Base-by-base conservation (phyloP, 1,140 invertebrate species). In the Gonatopus flavifemur region DNA sequence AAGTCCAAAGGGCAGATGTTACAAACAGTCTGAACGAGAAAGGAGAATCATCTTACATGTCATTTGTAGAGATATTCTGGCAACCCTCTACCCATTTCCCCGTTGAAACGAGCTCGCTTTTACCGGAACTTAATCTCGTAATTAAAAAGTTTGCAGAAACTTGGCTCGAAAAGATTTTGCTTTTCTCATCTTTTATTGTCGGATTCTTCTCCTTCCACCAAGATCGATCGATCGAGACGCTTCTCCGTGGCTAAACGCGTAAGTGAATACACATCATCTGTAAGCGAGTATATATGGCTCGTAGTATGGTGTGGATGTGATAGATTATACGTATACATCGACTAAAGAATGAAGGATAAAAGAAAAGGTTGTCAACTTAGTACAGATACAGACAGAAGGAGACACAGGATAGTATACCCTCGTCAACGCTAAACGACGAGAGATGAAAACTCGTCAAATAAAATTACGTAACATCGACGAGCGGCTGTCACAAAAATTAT, bases 401-500 rank as follows among this genome's bases (percentile, higher is more conserved):
- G 42, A 45, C 35, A 47, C 31, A 57, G 40, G 30, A 7, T 28
- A 24, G n/a, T 22, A 28, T 15, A 52, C 22, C 20, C 37, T 35
- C 45, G 22, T n/a, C 31, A 43, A 55, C 50, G 49, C 12, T 7
- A 36, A 6, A 5, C 13, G 33, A 38, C 7, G 22, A 49, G 36
- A 41, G 16, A 40, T 31, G 35, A 41, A 30, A 21, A 38, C 20
- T 24, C 15, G 25, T 50, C 28, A 36, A 44, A 13, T 37, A 58
- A 52, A 60, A 48, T 55, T 55, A 61, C 46, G 55, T 54, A 65
- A 63, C 64, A 65, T 22, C 55, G 48, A 67, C 60, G 63, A 43
- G 65, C 57, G 37, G 35, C 25, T 56, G 57, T 43, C 40, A 62
- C 46, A 51, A 36, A 37, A n/a, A n/a, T n/a, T n/a, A n/a, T n/a